phyloP scores from a whole-genome alignment of 1,140 invertebrate genomes.

The Chrysomallon squamiferum region DNA sequence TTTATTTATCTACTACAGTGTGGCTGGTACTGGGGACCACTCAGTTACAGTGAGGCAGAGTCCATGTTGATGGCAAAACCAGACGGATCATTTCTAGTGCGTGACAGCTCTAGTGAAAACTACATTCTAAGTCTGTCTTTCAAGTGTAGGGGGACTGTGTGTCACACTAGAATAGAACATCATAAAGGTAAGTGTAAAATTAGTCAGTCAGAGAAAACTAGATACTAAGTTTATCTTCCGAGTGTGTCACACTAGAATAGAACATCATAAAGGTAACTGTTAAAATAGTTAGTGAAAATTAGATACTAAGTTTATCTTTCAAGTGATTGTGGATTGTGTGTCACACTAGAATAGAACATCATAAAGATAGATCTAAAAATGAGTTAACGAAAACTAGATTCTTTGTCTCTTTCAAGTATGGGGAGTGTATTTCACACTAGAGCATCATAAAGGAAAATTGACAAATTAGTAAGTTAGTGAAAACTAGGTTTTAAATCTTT shows the following conservation, averaged over 20 bases:
- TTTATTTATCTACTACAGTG: neutral
- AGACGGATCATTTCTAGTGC: slow-evolving; percentile 91
- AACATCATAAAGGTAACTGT: too few relatives aligned
- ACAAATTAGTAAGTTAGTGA: too few relatives aligned
- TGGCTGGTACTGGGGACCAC: slow-evolving; percentile 95
- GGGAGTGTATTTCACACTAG: too few relatives aligned
- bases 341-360: slow-evolving; percentile 96
- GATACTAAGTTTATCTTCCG: too few relatives aligned
- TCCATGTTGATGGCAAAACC: slow-evolving; percentile 92
- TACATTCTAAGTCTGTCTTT: slow-evolving; percentile 98
- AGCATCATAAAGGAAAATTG: too few relatives aligned
- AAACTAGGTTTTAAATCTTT: slow-evolving; percentile 96
- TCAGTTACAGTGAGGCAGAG: slow-evolving; percentile 92
- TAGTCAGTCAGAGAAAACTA: too few relatives aligned
- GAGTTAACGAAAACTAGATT: too few relatives aligned
- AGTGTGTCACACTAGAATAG: too few relatives aligned
- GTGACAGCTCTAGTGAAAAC: slow-evolving; percentile 95
- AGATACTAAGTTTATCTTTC: slow-evolving; percentile 96
- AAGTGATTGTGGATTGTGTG: slow-evolving; percentile 90
- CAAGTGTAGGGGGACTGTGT: slow-evolving; percentile 88
- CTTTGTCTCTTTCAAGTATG: too few relatives aligned
- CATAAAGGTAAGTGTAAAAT: slow-evolving; percentile 81
- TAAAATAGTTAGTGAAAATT: slow-evolving; percentile 79
- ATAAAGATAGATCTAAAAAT: slow-evolving; percentile 77
- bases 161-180: slow-evolving; percentile 96